Percentiles rank a stretch among this genome's conserved stretches.
phyloP scores from a whole-genome alignment of 2,888 invertebrate species.

The Cryptosula pallasiana region DNA sequence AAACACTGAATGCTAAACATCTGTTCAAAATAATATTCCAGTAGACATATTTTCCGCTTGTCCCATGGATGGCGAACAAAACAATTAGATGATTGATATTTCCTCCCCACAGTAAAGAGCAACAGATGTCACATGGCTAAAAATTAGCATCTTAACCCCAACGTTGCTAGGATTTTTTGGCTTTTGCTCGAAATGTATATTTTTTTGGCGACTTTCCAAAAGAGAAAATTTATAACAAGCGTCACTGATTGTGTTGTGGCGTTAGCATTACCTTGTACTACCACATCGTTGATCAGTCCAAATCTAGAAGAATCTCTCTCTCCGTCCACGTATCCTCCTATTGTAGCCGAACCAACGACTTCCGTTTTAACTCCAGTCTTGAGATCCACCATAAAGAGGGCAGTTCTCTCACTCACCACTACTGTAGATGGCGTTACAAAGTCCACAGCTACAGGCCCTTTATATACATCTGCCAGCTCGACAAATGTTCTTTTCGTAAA shows the following conservation, averaged over 20 bases:
- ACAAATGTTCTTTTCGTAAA: not conserved
- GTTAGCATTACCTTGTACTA: conserved; percentile 5
- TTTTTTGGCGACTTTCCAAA: too few relatives aligned
- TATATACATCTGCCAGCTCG: not conserved
- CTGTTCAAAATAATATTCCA: too few relatives aligned
- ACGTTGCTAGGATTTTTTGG: too few relatives aligned
- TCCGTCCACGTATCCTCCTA: conserved; percentile 17
- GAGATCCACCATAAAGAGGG: not conserved
- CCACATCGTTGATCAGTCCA: not conserved
- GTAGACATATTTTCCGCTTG: too few relatives aligned
- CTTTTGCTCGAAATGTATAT: too few relatives aligned
- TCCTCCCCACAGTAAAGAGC: not conserved
- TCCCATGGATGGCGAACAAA: not conserved
- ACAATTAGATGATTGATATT: not conserved
- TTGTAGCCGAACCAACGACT: not conserved
- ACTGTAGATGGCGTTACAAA: not conserved
- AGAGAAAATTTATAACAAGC: too few relatives aligned
- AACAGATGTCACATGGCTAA: not conserved
- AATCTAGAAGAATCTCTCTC: not conserved
- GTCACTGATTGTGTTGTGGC: too few relatives aligned
- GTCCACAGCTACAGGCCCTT: not conserved
- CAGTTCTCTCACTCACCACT: not conserved
- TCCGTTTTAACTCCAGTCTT: not conserved
- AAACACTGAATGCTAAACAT: too few relatives aligned
- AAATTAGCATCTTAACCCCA: not conserved